phyloP scores from a whole-genome alignment of 2,797 vertebrate genomes.

The Dallia pectoralis region DNA sequence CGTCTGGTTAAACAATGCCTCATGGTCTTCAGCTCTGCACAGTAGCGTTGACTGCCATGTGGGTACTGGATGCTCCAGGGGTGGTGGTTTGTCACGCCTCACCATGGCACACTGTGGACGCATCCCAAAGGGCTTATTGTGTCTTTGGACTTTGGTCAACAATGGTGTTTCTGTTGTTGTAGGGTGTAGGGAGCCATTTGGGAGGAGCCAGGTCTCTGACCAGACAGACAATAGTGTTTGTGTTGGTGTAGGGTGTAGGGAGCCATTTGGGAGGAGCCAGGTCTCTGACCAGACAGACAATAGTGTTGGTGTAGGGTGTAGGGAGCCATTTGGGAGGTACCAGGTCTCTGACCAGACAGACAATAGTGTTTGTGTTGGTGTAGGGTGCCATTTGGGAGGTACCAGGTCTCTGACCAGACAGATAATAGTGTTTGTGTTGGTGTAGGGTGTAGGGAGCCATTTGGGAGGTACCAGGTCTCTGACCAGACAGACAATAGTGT shows the following conservation, averaged over 20 bases:
- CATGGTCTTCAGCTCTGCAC: constrained; percentile 9
- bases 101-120: constrained; percentile 9
- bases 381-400: background rate
- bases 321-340: background rate
- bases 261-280: background rate
- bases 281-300: background rate
- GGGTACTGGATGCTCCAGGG: constrained; percentile 8
- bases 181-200: background rate
- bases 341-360: background rate
- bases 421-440: background rate
- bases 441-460: background rate
- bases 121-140: background rate
- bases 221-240: background rate
- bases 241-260: background rate
- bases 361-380: background rate
- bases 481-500: constrained; percentile 3
- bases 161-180: background rate
- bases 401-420: background rate
- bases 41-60: background rate
- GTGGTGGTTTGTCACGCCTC: constrained; percentile 37
- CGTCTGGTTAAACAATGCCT: no score
- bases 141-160: background rate
- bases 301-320: background rate
- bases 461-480: background rate
- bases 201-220: background rate